phyloP scores from a whole-genome alignment of 2,113 vertebrate genomes.

The Chamaea fasciata region DNA sequence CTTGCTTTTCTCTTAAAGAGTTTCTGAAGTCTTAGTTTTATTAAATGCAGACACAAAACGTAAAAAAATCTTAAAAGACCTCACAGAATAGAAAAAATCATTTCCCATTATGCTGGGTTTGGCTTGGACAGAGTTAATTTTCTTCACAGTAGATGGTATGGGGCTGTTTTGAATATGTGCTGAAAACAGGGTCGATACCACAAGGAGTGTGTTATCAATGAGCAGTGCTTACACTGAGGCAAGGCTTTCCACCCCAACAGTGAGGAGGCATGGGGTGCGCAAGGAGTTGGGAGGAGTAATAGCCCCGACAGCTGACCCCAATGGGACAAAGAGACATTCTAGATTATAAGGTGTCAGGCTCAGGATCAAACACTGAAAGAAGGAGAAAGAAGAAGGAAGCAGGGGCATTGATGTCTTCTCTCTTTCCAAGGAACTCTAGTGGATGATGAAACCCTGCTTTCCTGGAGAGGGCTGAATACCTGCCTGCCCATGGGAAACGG shows the following conservation, averaged over 20 bases:
- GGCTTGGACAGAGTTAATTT: not conserved
- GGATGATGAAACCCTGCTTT: not conserved
- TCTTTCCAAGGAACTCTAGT: not conserved
- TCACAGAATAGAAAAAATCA: not conserved
- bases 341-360: accelerated
- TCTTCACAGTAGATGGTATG: not conserved
- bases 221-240: not conserved
- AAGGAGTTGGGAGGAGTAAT: not conserved
- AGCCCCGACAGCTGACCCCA: not conserved
- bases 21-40: not conserved
- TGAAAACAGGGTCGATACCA: not conserved
- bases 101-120: not conserved
- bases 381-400: not conserved
- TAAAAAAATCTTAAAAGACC: not conserved
- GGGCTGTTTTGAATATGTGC: not conserved
- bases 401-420: not conserved
- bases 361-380: not conserved
- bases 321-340: not conserved
- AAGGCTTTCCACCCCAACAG: not conserved
- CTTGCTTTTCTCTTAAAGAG: not conserved
- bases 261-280: no score
- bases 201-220: no score
- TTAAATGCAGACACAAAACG: not conserved
- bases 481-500: not conserved
- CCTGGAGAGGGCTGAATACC: not conserved